Conservation (phyloP, 2,797 vertebrate genomes). For the Gadopsis bispinosus region DNA sequence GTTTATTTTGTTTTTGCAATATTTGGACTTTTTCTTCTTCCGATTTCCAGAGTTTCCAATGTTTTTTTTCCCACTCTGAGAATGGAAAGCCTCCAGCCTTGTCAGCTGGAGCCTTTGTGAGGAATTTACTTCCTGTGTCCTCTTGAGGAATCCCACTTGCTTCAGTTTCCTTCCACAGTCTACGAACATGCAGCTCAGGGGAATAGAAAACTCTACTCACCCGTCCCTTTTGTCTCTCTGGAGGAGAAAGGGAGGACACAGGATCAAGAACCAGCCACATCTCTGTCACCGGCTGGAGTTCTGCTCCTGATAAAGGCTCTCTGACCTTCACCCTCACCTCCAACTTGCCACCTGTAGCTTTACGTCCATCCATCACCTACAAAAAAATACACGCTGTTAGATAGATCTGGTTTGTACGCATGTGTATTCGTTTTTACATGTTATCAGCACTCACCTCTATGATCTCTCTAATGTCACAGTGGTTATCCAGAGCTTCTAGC, state of each 20-base stretch:
- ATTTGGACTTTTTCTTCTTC: too few relatives aligned
- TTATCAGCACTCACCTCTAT: constrained; percentile 83
- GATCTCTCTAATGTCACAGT: constrained; percentile 89
- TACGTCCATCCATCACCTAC: constrained; percentile 91
- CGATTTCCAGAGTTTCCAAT: too few relatives aligned
- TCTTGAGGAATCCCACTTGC: background rate
- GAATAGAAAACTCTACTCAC: constrained; percentile 49
- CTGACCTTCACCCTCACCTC: constrained; percentile 90
- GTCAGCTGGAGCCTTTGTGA: background rate
- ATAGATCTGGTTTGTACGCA: background rate
- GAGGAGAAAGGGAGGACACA: constrained; percentile 75
- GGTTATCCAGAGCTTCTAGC: constrained; percentile 88
- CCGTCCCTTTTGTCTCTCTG: constrained; percentile 75
- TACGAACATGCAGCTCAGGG: background rate
- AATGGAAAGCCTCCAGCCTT: too few relatives aligned
- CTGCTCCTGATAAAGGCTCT: constrained; percentile 88
- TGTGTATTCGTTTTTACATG: background rate
- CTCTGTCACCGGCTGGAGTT: constrained; percentile 88
- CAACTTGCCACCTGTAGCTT: constrained; percentile 89
- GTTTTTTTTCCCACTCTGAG: too few relatives aligned
- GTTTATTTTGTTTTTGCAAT: too few relatives aligned
- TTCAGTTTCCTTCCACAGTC: constrained; percentile 2
- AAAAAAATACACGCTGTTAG: background rate
- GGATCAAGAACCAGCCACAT: constrained; percentile 91
- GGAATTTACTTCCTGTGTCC: background rate